Percentiles rank a stretch among this genome's conserved stretches.
These are phyloP conservation scores for Ameiurus melas DNA, from an alignment of 2,113 vertebrate genomes.

Conservation along the genomic window DNA sequence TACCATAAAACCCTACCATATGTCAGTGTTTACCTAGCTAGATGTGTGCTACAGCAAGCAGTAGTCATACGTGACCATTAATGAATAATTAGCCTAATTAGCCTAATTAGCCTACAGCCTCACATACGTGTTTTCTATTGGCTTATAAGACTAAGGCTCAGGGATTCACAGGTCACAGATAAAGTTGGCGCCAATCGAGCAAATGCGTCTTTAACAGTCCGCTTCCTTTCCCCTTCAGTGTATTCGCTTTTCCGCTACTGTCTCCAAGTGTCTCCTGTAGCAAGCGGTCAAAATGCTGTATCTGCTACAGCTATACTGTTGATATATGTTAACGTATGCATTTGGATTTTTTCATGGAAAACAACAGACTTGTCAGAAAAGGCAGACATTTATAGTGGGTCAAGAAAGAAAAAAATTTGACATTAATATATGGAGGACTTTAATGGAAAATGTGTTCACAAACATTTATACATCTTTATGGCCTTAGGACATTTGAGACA, in stretches of 20 bases:
- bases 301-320: background rate
- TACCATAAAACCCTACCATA: background rate
- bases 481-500: background rate
- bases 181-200: background rate
- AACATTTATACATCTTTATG: background rate
- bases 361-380: background rate
- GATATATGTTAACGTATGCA: background rate
- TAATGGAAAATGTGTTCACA: conserved; percentile 22
- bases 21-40: background rate
- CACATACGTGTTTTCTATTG: background rate
- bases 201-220: background rate
- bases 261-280: background rate
- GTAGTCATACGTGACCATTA: background rate
- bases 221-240: background rate
- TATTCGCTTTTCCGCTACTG: no score
- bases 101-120: background rate
- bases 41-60: background rate
- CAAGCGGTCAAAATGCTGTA: background rate
- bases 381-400: background rate
- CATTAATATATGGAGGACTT: background rate
- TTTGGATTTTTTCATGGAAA: background rate
- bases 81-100: background rate
- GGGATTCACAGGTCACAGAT: background rate
- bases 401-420: background rate
- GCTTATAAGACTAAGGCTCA: no score